Evolutionary conservation across 1,140 invertebrate species (phyloP).

Genomic region (Lucilia sericata): DNA sequence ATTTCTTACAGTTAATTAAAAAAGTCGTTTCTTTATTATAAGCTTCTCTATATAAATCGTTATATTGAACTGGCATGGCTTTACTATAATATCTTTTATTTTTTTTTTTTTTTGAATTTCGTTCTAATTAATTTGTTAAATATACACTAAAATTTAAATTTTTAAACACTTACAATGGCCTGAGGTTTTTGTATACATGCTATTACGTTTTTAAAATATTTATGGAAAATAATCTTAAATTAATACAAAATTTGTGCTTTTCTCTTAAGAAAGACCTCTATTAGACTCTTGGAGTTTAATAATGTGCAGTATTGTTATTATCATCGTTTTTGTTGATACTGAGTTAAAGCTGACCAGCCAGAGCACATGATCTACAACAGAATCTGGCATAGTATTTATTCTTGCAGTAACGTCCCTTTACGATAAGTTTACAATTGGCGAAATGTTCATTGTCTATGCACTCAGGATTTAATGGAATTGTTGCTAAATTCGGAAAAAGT

Average conservation of each 20-base stretch:
- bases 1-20: constrained; percentile 33
- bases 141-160: constrained; percentile 16
- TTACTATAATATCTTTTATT: neutral
- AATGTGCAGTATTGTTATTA: constrained; percentile 7
- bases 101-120: neutral
- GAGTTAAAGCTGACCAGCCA: constrained; percentile 78
- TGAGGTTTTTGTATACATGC: constrained; percentile 33
- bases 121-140: neutral
- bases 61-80: neutral
- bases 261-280: neutral
- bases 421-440: constrained; percentile 89
- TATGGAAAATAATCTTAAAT: neutral
- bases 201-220: neutral
- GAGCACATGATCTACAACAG: constrained; percentile 91
- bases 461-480: constrained; percentile 77
- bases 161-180: constrained; percentile 35
- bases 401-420: constrained; percentile 82
- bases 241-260: constrained; percentile 43
- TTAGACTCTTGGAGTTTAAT: neutral
- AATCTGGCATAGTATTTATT: constrained; percentile 92
- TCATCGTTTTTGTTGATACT: neutral
- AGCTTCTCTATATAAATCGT: neutral
- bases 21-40: constrained; percentile 5
- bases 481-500: constrained; percentile 71
- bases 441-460: constrained; percentile 91